These are phyloP conservation scores for Bradysia coprophila DNA, from an alignment of 1,140 invertebrate genomes.

Conservation along the genomic window DNA sequence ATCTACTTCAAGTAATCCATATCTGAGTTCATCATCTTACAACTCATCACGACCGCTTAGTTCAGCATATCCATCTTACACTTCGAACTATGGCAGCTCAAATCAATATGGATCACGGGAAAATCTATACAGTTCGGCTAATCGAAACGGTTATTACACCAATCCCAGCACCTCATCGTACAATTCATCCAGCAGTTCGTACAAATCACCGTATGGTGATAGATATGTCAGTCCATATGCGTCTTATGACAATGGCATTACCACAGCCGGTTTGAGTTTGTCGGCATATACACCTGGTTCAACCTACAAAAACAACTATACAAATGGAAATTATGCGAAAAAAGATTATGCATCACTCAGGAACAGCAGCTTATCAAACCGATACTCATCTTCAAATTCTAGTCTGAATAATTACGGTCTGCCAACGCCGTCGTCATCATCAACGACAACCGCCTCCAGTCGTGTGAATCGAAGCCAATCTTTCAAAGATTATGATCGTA, in stretches of 20 bases:
- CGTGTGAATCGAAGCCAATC: conserved; percentile 17
- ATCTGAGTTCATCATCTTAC: background rate
- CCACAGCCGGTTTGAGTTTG: conserved; percentile 20
- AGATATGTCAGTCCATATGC: conserved; percentile 21
- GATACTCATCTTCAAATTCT: conserved; percentile 11
- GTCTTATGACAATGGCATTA: conserved; percentile 23
- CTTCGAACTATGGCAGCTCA: conserved; percentile 14
- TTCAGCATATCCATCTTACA: conserved; percentile 8
- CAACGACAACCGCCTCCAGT: conserved; percentile 3
- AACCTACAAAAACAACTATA: background rate
- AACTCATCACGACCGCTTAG: background rate
- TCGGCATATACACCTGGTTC: conserved; percentile 1
- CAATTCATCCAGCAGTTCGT: conserved; percentile 6
- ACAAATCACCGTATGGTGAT: conserved; percentile 7
- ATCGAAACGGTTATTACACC: conserved; percentile 2
- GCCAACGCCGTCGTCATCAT: background rate
- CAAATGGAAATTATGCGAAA: conserved; percentile 9
- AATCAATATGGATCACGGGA: conserved; percentile 18
- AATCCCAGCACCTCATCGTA: background rate
- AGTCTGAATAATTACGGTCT: conserved; percentile 14
- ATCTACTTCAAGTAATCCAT: conserved; percentile 10
- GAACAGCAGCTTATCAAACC: conserved; percentile 4
- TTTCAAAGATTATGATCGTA: conserved; percentile 20
- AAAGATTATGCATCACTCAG: conserved; percentile 7
- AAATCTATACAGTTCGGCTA: conserved; percentile 14